Conservation (phyloP, 37 sponge, comb jelly and placozoan genomes). For the Tethya wilhelma region DNA sequence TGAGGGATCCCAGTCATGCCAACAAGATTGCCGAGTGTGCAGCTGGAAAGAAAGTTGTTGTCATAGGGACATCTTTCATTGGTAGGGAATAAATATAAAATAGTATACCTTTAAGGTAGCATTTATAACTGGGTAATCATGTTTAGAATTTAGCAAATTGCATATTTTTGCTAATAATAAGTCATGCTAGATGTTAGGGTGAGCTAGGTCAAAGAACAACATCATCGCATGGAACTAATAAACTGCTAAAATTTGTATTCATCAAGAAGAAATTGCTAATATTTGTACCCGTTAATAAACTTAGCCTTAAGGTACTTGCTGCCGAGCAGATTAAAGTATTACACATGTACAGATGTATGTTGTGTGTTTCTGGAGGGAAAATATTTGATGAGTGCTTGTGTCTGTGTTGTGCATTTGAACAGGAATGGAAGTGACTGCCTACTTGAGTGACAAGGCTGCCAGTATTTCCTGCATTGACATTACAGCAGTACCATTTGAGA, state of each 20-base stretch:
- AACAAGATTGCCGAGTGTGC: conserved; percentile 66
- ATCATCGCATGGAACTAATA: too few relatives aligned
- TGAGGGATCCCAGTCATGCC: conserved; percentile 76
- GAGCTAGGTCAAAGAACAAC: too few relatives aligned
- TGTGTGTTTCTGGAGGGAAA: too few relatives aligned
- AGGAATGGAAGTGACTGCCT: conserved; percentile 93
- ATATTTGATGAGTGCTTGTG: background rate
- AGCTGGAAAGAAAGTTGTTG: conserved; percentile 79
- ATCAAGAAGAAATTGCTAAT: too few relatives aligned
- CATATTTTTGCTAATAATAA: too few relatives aligned
- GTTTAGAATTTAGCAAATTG: background rate
- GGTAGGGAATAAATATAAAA: conserved; percentile 30
- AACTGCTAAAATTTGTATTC: too few relatives aligned
- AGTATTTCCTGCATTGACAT: conserved; percentile 80
- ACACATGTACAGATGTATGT: too few relatives aligned
- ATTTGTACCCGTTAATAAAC: too few relatives aligned
- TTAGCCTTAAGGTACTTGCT: too few relatives aligned
- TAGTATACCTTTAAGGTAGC: background rate
- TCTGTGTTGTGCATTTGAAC: background rate
- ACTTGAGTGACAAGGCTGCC: conserved; percentile 69
- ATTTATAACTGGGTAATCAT: background rate
- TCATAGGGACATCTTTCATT: conserved; percentile 94
- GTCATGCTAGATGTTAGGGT: too few relatives aligned
- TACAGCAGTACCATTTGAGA: conserved; percentile 71
- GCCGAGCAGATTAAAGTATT: background rate